Evolutionary conservation across 1,140 invertebrate genomes (phyloP).

Genomic region (Harlomillsia oculata): DNA sequence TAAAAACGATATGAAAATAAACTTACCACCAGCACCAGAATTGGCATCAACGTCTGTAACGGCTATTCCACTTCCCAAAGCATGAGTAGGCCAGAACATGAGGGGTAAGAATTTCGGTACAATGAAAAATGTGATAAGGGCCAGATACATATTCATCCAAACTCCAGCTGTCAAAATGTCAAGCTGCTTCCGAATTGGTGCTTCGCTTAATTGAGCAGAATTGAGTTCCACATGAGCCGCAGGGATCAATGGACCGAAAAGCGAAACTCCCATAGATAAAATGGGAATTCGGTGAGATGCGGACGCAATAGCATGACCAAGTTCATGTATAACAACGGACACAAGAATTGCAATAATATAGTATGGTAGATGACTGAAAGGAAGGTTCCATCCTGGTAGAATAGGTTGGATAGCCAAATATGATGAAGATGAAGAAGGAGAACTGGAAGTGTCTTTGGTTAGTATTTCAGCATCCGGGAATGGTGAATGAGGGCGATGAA

Average conservation of each 20-base stretch:
- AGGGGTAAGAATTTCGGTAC: slow-evolving; percentile 29
- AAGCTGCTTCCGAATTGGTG: slow-evolving; percentile 29
- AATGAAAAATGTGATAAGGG: slow-evolving; percentile 30
- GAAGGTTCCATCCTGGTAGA: slow-evolving; percentile 35
- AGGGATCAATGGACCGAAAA: slow-evolving; percentile 34
- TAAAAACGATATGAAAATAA: background rate
- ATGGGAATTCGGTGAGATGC: slow-evolving; percentile 35
- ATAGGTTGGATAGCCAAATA: slow-evolving; percentile 35
- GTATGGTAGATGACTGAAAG: slow-evolving; percentile 31
- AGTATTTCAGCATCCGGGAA: slow-evolving; percentile 33
- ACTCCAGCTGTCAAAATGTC: slow-evolving; percentile 34
- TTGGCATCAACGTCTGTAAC: slow-evolving; percentile 27
- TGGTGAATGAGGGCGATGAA: slow-evolving; percentile 26
- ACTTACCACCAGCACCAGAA: slow-evolving; percentile 33
- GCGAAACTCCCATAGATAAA: slow-evolving; percentile 20
- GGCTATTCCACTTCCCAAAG: slow-evolving; percentile 25
- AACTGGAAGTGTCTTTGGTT: background rate
- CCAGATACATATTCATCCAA: slow-evolving; percentile 34
- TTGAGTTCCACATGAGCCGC: slow-evolving; percentile 35
- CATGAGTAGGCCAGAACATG: slow-evolving; percentile 31
- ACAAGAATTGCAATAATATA: slow-evolving; percentile 34
- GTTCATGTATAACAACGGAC: slow-evolving; percentile 32
- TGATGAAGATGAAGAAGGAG: slow-evolving; percentile 13
- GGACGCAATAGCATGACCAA: slow-evolving; percentile 33
- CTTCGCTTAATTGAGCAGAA: slow-evolving; percentile 30